Evolutionary conservation across 2,888 invertebrate species (phyloP).

Genomic region (Eilema caniola): DNA sequence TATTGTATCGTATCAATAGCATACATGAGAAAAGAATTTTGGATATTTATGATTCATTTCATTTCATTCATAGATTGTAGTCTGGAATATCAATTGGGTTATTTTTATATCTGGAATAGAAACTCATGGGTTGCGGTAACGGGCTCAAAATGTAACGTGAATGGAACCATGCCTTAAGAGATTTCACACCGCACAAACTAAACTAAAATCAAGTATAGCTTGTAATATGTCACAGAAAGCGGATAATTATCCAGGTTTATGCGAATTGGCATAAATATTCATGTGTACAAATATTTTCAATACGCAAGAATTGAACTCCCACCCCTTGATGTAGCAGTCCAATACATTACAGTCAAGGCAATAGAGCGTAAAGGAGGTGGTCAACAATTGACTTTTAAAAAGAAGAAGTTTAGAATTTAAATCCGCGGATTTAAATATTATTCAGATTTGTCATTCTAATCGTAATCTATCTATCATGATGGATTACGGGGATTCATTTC

Average conservation of each 20-base stretch:
- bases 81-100: too few species aligned
- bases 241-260: neutral
- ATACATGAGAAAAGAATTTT: too few species aligned
- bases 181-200: neutral
- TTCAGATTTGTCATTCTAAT: slow-evolving; percentile 7
- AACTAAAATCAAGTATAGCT: too few species aligned
- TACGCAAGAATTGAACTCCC: neutral
- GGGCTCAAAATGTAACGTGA: too few species aligned
- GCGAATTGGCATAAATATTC: neutral
- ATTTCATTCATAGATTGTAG: too few species aligned
- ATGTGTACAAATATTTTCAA: neutral
- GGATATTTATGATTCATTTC: too few species aligned
- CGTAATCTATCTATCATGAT: slow-evolving; percentile 5
- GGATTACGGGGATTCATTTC: slow-evolving; percentile 5
- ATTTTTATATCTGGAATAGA: too few species aligned
- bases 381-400: neutral
- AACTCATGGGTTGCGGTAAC: too few species aligned
- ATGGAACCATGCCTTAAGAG: neutral
- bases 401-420: neutral
- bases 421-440: neutral
- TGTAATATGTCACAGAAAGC: neutral
- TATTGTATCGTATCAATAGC: neutral
- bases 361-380: neutral
- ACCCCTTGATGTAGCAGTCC: neutral
- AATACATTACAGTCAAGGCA: neutral